Evolutionary conservation across 1,140 invertebrate genomes (phyloP), one percentile per base, ranked within the genome.

Genomic region (Chrysomallon squamiferum): DNA sequence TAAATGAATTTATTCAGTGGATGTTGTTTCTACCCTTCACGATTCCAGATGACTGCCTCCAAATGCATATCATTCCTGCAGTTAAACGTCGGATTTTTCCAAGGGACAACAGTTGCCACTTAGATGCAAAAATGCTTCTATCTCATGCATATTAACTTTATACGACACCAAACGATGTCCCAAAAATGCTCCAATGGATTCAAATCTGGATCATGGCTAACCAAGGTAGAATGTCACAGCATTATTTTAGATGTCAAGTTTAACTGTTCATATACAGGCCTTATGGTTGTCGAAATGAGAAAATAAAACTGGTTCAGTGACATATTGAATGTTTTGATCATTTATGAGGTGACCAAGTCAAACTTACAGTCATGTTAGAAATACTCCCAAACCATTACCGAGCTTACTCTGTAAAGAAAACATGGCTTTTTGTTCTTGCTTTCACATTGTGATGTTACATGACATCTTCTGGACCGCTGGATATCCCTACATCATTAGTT

Each of bases 301-400:
- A n/a, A 27, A n/a, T n/a, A n/a, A 7, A 20, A 50, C 18, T 20
- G 47, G 47, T 20, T 50, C 18, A 5, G n/a, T 5, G 18, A 7
- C 47, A 20, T 50, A 5, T 20, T 7, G 18, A 50, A n/a, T 50
- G 47, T 50, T 9, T 6, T 20, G 47, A 50, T 50, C 25, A 6
- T 20, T 15, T 38, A 15, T 38, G 35, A 38, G 18, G 47, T 50
- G 18, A 50, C 47, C 47, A 50, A 20, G 47, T n/a, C 47, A n/a
- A 50, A n/a, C 47, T 50, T 50, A 50, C 47, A 50, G 25, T 50
- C 47, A 50, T 20, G 47, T n/a, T n/a, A 50, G 18, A 50, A 7
- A 20, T 6, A n/a, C 25, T n/a, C 47, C 47, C 47, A 50, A n/a
- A 50, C 47, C 18, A 50, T 50, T n/a, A 50, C 47, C 18, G 47